Conservation (phyloP, 2,888 invertebrate species). For the Cheiracanthium punctorium region DNA sequence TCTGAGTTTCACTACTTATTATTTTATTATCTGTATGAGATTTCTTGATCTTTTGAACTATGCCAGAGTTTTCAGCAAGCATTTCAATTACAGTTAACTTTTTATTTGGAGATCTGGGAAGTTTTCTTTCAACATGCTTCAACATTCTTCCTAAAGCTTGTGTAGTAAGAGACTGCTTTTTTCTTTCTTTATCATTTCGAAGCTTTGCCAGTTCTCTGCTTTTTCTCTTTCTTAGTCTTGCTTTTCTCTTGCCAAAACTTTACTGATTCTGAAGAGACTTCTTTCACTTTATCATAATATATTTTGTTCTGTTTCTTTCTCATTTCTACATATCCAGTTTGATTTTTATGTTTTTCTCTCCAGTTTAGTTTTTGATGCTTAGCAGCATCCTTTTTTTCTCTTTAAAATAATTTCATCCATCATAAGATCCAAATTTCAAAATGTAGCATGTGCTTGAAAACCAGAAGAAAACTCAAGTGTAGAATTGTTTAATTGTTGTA, state of each 20-base stretch:
- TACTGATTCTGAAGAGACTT: no score
- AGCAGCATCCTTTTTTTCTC: neutral
- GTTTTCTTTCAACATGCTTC: neutral
- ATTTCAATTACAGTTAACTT: neutral
- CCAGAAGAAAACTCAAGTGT: no score
- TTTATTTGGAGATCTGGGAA: neutral
- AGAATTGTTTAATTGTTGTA: no score
- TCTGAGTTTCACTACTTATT: neutral
- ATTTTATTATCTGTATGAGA: neutral
- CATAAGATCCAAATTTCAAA: no score
- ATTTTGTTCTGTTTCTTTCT: no score
- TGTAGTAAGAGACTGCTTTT: neutral
- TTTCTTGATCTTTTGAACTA: neutral
- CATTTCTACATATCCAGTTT: neutral
- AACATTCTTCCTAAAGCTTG: neutral
- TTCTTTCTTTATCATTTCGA: neutral
- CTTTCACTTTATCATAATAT: no score
- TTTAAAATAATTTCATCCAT: neutral
- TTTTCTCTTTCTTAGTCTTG: neutral
- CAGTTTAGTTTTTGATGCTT: neutral
- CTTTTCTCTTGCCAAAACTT: neutral
- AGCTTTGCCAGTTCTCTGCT: neutral
- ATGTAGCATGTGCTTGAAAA: no score
- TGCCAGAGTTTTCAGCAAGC: neutral
- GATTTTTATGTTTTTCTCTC: constrained; percentile 1